Conservation (phyloP, 1,140 invertebrate species). For the Drosophila lowei region DNA sequence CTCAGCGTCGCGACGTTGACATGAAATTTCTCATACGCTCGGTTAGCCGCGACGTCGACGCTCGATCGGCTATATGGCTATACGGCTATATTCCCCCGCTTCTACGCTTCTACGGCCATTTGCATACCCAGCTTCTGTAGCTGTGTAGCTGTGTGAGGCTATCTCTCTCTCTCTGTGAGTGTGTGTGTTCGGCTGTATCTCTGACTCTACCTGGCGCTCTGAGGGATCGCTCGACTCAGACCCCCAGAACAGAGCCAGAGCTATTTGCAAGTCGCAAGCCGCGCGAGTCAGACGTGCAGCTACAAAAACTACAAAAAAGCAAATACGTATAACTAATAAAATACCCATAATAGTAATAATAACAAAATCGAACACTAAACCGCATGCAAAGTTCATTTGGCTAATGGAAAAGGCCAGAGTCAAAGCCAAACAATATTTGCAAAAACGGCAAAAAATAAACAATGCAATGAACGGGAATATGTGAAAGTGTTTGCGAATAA, state of each 20-base stretch:
- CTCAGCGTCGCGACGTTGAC: slow-evolving; percentile 43
- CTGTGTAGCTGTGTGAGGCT: slow-evolving; percentile 17
- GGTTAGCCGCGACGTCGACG: slow-evolving; percentile 60
- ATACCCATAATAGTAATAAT: background rate
- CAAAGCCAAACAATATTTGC: slow-evolving; percentile 33
- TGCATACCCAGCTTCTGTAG: slow-evolving; percentile 1
- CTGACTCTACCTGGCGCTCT: slow-evolving; percentile 48
- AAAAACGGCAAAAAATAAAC: slow-evolving; percentile 18
- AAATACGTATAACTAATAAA: slow-evolving; percentile 10
- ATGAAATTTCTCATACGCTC: slow-evolving; percentile 62
- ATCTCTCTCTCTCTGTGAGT: too few relatives aligned
- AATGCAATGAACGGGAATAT: slow-evolving; percentile 9
- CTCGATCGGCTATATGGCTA: slow-evolving; percentile 44
- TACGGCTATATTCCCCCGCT: slow-evolving; percentile 10
- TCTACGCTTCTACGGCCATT: background rate
- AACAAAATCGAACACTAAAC: too few relatives aligned
- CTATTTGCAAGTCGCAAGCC: slow-evolving; percentile 72
- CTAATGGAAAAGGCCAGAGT: slow-evolving; percentile 49
- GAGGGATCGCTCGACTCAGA: slow-evolving; percentile 42
- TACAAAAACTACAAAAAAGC: slow-evolving; percentile 12
- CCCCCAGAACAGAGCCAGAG: slow-evolving; percentile 30
- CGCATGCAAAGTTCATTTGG: slow-evolving; percentile 55
- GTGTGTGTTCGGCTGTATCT: background rate
- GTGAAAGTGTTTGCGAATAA: slow-evolving; percentile 33
- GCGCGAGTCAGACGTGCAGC: slow-evolving; percentile 57